Percentiles rank a stretch among this genome's conserved stretches.
phyloP scores from a whole-genome alignment of 2,888 invertebrate genomes.

The Phengaris alcon region DNA sequence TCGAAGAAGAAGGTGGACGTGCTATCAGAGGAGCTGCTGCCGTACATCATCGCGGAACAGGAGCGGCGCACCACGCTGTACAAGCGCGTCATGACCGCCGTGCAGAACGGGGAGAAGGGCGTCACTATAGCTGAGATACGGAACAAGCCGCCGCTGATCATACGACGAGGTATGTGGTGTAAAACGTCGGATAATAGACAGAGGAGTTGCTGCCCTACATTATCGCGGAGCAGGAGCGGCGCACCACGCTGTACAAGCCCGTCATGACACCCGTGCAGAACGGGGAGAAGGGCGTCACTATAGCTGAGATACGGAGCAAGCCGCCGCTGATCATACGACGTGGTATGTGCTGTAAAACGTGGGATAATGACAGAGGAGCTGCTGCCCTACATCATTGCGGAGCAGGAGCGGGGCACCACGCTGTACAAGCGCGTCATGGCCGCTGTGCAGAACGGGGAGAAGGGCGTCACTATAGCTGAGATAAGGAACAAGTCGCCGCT shows the following conservation, averaged over 20 bases:
- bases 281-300: constrained; percentile 69
- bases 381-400: constrained; percentile 64
- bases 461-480: constrained; percentile 68
- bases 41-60: constrained; percentile 71
- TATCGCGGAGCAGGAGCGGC: constrained; percentile 68
- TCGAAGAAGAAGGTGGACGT: constrained; percentile 73
- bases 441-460: constrained; percentile 70
- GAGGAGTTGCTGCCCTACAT: constrained; percentile 57
- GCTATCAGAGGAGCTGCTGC: constrained; percentile 66
- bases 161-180: too few relatives aligned
- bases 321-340: constrained; percentile 65
- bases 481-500: constrained; percentile 54
- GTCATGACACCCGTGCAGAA: constrained; percentile 72
- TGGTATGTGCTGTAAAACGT: constrained; percentile 46
- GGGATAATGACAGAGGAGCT: too few relatives aligned
- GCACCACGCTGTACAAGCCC: constrained; percentile 62
- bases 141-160: constrained; percentile 45
- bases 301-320: constrained; percentile 67
- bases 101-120: constrained; percentile 69
- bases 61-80: constrained; percentile 65
- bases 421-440: constrained; percentile 69
- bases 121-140: constrained; percentile 69
- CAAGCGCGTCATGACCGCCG: constrained; percentile 67
- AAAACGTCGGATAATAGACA: too few relatives aligned
- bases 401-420: constrained; percentile 65